Percentiles rank a stretch among this genome's conserved stretches.
These are phyloP conservation scores for Liasis olivaceus DNA, from an alignment of 2,797 vertebrate genomes.

Conservation along the genomic window DNA sequence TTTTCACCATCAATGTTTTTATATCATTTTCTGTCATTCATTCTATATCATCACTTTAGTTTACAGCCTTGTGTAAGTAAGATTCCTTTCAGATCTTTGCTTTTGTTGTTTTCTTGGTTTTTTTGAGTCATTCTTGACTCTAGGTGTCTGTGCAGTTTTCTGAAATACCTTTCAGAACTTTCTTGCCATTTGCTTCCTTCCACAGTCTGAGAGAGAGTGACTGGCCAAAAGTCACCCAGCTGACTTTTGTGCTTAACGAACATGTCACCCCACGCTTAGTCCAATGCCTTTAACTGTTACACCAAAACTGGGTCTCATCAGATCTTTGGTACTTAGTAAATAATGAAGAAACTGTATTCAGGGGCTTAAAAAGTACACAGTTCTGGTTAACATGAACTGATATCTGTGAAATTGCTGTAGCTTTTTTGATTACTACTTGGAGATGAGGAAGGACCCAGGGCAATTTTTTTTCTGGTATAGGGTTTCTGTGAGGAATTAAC, in stretches of 20 bases:
- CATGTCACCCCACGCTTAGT: neutral
- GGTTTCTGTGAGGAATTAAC: constrained; percentile 49
- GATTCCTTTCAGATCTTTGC: neutral
- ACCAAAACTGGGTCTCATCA: neutral
- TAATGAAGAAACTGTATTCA: neutral
- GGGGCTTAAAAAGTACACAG: neutral
- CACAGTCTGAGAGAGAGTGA: neutral
- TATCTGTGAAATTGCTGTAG: neutral
- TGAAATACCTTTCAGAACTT: neutral
- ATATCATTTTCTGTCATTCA: neutral
- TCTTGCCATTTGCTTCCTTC: neutral
- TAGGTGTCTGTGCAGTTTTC: neutral
- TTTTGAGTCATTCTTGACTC: neutral
- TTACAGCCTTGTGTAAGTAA: neutral
- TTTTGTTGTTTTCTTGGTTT: neutral
- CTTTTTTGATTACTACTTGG: neutral
- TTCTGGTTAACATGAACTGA: neutral
- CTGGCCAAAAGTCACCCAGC: neutral
- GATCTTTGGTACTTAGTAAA: neutral
- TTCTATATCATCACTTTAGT: neutral
- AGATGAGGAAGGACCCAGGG: neutral
- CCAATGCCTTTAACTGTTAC: neutral
- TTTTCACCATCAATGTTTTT: neutral
- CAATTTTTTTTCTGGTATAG: neutral
- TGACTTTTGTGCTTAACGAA: neutral